Evolutionary conservation across 2,888 invertebrate genomes (phyloP), one percentile per base, ranked within the genome.

Genomic region (Alsophila aescularia): DNA sequence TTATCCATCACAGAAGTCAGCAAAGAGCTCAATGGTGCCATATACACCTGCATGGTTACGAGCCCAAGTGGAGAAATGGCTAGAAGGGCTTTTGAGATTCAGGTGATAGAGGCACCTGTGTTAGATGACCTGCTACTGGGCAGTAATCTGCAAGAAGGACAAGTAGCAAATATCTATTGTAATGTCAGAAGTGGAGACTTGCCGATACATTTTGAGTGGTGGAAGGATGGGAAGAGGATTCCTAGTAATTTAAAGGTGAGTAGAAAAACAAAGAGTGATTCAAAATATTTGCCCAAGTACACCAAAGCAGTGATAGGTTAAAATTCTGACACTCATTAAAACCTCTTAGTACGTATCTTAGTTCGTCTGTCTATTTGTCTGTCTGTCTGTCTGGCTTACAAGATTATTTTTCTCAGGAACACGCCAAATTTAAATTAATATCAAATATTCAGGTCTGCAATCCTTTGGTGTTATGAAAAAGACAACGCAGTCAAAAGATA

Each of bases 131-230:
- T 98, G 73, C 92, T 93, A 27, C 95, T 98, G 68, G 96, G 97
- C 0, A 93, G 94, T 48, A 96, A 95, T 76, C 92, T 96, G 0
- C 96, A 96, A 81, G 95, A 97, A 88, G 96, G 96, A 39, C 95
- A 97, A 77, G 93, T 97, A 66, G 96, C 96, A 21, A 95, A 97
- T 81, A 96, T 97, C 41, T 96, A 97, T 41, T 96, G 96, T 76
- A 95, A 95, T 67, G 94, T 96, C 0, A 94, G 95, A 39, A 92
- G 93, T 44, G 95, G 95, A 8, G 95, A 95, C 77, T 85, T 94
- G 85, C 95, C 95, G 36, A 94, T 95, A 69, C 94, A 94, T 83
- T 95, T 95, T 73, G 93, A 93, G 57, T 95, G 95, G 95, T 83
- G 93, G 68, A 95, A 95, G 71, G 94, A 95, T 77, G 93, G 93